Base-by-base conservation (phyloP, 2,113 vertebrate species). In the Steatornis caripensis region DNA sequence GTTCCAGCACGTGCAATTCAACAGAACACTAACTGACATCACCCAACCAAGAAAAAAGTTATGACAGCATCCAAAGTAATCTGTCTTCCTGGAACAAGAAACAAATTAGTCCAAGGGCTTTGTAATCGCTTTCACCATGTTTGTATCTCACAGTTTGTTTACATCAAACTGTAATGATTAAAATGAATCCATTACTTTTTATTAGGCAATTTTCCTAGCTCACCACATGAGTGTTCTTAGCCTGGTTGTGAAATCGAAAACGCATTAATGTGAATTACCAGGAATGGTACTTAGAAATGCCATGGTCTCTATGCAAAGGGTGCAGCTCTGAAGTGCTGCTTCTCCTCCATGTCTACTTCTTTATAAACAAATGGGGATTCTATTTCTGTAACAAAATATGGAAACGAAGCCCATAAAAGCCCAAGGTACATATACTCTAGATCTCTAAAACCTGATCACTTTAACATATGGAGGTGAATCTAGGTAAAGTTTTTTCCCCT, bases 311-410 rank as follows among this genome's bases (percentile, higher is more conserved):
- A 9, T 5, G 49, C 11, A 6, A 23, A 49, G 30, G 62, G 22
- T 9, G n/a, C 46, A 46, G 29, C 48, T 39, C 41, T 43, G 14
- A 29, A 16, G 32, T 1, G n/a, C 75, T 64, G 53, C 79, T 51
- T 14, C 80, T 71, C 57, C 43, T n/a, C 30, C 34, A 12, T 0
- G 4, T 21, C 55, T n/a, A 9, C 15, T 2, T 29, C 48, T 32
- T 37, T 6, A 23, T 0, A 5, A 55, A 21, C 30, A 36, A 18
- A 29, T 0, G 30, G 27, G 20, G 54, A 30, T 2, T 10, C 6
- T 5, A 11, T 3, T 57, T 43, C 37, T 54, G 24, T 1, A 41
- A 13, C n/a, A 43, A 23, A 45, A 37, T 4, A 15, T 9, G 43
- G 41, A 53, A 43, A 9, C 15, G 61, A 8, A 71, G 36, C 34